Conservation (phyloP, 2,113 vertebrate genomes). For the Perca schrenkii region DNA sequence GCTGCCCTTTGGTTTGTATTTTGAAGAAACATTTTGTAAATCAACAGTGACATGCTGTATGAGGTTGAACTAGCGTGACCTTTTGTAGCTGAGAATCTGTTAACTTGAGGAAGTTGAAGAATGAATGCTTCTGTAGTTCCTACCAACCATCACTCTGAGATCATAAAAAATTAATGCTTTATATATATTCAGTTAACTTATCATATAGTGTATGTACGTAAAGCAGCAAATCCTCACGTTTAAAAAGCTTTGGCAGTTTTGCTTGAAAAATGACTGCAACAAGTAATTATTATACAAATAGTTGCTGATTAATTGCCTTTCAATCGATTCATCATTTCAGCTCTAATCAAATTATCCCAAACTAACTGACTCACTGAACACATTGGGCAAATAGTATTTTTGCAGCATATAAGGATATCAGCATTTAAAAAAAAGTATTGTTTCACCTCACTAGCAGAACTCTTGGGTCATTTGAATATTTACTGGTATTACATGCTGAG, state of each 20-base stretch:
- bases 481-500: neutral
- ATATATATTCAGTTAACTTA: neutral
- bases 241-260: neutral
- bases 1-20: conserved; percentile 28
- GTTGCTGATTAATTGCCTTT: conserved; percentile 1
- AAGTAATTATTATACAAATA: neutral
- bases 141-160: neutral
- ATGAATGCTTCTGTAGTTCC: neutral
- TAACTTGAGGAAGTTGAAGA: neutral
- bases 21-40: conserved; percentile 49
- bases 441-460: neutral
- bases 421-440: neutral
- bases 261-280: neutral
- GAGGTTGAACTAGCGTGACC: conserved; percentile 10
- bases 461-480: neutral
- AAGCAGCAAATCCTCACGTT: neutral
- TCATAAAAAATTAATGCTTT: neutral
- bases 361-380: neutral
- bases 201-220: neutral
- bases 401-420: neutral
- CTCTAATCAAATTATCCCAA: neutral
- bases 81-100: conserved; percentile 6
- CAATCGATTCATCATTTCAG: neutral
- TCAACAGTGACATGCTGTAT: conserved; percentile 12
- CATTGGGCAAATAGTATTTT: neutral